Evolutionary conservation across 2,797 vertebrate genomes (phyloP).

Genomic region (Malurus splendens): DNA sequence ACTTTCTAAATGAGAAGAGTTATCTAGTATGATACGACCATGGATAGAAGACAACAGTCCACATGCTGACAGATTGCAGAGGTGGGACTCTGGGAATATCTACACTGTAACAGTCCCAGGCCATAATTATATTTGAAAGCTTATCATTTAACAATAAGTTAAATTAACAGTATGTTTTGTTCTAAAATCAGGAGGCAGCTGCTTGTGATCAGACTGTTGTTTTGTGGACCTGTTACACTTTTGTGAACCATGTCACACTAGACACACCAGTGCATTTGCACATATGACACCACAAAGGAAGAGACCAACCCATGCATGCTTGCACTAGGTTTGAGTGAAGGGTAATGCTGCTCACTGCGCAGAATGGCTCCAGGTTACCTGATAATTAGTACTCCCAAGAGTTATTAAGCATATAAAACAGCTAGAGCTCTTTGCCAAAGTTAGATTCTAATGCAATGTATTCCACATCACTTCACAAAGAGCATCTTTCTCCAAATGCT

Average conservation of each 20-base stretch:
- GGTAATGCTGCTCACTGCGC: background rate
- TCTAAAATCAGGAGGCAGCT: background rate
- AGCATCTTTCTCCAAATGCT: background rate
- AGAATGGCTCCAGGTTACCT: background rate
- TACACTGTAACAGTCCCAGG: background rate
- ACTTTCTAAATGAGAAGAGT: background rate
- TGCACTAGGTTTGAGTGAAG: background rate
- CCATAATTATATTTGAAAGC: background rate
- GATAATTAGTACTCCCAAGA: background rate
- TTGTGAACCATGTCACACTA: background rate
- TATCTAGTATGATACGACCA: background rate
- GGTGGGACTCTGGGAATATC: background rate
- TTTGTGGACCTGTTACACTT: background rate
- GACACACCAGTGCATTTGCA: background rate
- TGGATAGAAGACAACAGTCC: background rate
- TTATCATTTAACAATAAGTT: background rate
- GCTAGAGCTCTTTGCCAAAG: background rate
- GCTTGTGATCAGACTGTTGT: background rate
- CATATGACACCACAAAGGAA: background rate
- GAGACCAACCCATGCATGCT: background rate
- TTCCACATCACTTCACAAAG: background rate
- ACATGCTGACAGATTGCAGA: background rate
- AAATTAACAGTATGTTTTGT: background rate
- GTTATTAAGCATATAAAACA: background rate
- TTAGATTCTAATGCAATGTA: background rate